Evolutionary conservation across 2,113 vertebrate species (phyloP), one percentile per base, ranked within the genome.

Genomic region (Ophthalmolycus amberensis): DNA sequence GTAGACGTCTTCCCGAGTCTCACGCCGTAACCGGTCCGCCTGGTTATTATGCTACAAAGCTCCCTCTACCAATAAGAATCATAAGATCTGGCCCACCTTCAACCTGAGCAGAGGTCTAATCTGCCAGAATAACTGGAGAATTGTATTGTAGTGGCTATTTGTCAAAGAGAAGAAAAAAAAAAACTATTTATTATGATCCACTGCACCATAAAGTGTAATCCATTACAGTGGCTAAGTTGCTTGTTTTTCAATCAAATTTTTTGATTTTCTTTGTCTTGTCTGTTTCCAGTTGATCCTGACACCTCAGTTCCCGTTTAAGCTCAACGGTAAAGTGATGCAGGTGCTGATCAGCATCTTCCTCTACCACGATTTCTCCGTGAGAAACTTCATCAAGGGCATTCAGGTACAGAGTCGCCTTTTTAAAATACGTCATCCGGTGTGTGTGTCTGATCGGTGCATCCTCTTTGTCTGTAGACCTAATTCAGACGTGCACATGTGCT

Each of bases 311-410:
- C 97, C 97, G 0, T 99, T 99, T 87, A 99, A 99, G 88, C 93
- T 98, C 83, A 97, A 91, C 80, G 96, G 90, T 18, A 98, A 97
- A 88, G 97, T 97, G 46, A 91, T 99, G 52, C 97, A 97, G 85
- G 96, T 99, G 91, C 95, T 99, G 71, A 94, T 96, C 80, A 97
- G 96, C 85, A 95, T 99, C 91, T 99, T 99, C 94, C 94, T 99
- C 58, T 99, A 97, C 89, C 98, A 99, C 63, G 98, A 99, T 81
- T 99, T 99, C 93, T 99, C 98, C 77, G 96, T 99, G 75, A 95
- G 95, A 71, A 99, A 98, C 88, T 99, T 99, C 91, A 95, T 99
- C 89, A 99, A 98, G 94, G 98, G 98, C 84, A 89, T 99, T 77
- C 96, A 99, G 97, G 98, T 99, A 94, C 91, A 75, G 38, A 69